phyloP scores from a whole-genome alignment of 2,113 vertebrate species.

The Pelecanus crispus region DNA sequence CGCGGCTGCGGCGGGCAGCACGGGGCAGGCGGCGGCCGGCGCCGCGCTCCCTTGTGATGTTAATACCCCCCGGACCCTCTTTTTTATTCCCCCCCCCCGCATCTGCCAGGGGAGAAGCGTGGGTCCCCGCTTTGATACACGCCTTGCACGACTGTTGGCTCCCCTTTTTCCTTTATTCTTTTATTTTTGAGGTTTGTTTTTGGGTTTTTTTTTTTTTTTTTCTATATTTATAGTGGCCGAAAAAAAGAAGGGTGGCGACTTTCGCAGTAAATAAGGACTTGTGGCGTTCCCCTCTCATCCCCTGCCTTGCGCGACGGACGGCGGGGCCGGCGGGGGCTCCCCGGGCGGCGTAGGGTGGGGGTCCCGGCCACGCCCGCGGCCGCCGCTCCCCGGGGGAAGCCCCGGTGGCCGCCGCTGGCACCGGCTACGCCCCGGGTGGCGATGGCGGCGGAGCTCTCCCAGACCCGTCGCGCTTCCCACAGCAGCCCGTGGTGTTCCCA shows the following conservation, averaged over 20 bases:
- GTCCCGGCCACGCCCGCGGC: not conserved
- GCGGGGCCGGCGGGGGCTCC: not conserved
- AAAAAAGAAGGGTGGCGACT: not conserved
- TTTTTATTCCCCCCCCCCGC: conserved; percentile 1
- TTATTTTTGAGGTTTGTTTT: no score
- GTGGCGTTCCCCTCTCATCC: conserved; percentile 30
- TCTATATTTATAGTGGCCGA: not conserved
- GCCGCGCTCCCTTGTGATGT: conserved; percentile 66
- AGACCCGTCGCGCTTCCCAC: not conserved
- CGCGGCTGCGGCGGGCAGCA: not conserved
- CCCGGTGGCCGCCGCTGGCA: not conserved
- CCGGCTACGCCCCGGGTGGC: not conserved
- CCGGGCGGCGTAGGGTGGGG: not conserved
- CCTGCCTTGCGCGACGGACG: not conserved
- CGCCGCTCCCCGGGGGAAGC: not conserved
- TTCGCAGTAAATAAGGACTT: conserved; percentile 66
- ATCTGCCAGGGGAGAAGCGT: conserved; percentile 30
- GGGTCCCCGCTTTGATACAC: conserved; percentile 62
- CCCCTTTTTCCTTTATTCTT: not conserved
- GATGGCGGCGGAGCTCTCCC: not conserved
- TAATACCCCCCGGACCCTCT: conserved; percentile 42
- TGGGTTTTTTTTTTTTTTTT: no score
- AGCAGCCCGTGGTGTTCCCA: conserved; percentile 37
- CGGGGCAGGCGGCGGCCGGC: conserved; percentile 15
- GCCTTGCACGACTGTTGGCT: conserved; percentile 38